Evolutionary conservation across 1,140 invertebrate genomes (phyloP).

Genomic region (Trissolcus basalis): DNA sequence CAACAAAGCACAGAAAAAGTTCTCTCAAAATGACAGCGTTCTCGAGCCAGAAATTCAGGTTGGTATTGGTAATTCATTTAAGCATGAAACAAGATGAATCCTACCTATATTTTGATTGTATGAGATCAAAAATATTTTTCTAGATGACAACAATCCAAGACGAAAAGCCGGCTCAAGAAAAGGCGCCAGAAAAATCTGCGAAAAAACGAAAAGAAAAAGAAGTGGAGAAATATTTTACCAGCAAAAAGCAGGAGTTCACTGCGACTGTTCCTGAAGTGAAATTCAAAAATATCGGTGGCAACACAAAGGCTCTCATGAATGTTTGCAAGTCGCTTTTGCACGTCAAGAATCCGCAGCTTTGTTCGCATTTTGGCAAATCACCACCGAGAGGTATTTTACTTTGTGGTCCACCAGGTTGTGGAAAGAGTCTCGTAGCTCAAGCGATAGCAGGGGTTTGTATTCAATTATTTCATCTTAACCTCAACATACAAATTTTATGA

Average conservation of each 20-base stretch:
- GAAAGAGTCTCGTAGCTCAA: conserved; percentile 37
- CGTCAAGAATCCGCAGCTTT: conserved; percentile 90
- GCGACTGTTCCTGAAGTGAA: conserved; percentile 75
- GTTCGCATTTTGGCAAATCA: conserved; percentile 85
- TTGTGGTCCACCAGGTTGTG: conserved; percentile 93
- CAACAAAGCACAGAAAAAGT: conserved; percentile 42
- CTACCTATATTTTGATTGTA: neutral
- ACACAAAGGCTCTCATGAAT: conserved; percentile 83
- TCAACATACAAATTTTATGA: conserved; percentile 3
- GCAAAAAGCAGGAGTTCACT: conserved; percentile 63
- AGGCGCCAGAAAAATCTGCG: conserved; percentile 52
- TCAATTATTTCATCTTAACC: no score
- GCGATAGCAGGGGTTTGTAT: conserved; percentile 87
- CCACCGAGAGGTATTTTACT: conserved; percentile 87
- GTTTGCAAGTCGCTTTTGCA: conserved; percentile 88
- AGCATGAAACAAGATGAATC: neutral
- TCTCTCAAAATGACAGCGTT: conserved; percentile 11
- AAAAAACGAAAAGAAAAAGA: conserved; percentile 75
- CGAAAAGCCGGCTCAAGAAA: conserved; percentile 20
- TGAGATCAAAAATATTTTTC: neutral
- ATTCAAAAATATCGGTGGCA: conserved; percentile 86
- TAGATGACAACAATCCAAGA: conserved; percentile 19
- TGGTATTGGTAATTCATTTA: neutral
- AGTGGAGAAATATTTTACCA: conserved; percentile 64
- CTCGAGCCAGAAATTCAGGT: conserved; percentile 15